Conservation (phyloP, 2,113 vertebrate genomes). For the Ictidomys tridecemlineatus region DNA sequence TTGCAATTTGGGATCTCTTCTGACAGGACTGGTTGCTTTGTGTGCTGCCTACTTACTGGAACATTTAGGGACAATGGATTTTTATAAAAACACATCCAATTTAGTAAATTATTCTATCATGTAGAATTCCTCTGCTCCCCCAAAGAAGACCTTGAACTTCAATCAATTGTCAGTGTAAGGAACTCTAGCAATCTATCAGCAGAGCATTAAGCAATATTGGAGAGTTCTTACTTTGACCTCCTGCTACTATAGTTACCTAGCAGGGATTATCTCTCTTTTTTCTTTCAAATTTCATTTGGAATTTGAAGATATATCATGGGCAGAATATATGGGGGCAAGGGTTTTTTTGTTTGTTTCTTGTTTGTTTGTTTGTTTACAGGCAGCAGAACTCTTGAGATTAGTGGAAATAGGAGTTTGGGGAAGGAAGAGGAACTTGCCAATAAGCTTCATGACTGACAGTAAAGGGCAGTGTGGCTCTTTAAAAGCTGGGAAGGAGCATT, state of each 20-base stretch:
- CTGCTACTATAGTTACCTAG: not conserved
- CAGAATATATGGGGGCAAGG: not conserved
- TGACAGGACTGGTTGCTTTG: not conserved
- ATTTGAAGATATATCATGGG: not conserved
- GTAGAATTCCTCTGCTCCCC: not conserved
- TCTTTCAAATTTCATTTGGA: conserved; percentile 11
- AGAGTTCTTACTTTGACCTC: not conserved
- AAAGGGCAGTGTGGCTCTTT: not conserved
- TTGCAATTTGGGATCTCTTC: not conserved
- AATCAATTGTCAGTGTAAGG: not conserved
- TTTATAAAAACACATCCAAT: not conserved
- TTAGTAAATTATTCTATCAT: conserved; percentile 15
- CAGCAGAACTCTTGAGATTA: conserved; percentile 3
- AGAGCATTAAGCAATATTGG: not conserved
- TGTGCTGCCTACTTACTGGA: not conserved
- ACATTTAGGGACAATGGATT: not conserved
- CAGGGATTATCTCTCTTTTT: not conserved
- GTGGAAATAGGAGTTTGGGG: not conserved
- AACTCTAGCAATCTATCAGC: not conserved
- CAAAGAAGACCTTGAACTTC: not conserved
- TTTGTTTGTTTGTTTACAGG: not conserved
- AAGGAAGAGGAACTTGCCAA: not conserved
- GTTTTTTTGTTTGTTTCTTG: not conserved
- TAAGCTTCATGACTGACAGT: not conserved
- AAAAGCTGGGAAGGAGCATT: not conserved